Percentiles rank a stretch among this genome's conserved stretches.
Evolutionary conservation across 2,797 vertebrate species (phyloP).

Genomic region (Xenentodon cancila): DNA sequence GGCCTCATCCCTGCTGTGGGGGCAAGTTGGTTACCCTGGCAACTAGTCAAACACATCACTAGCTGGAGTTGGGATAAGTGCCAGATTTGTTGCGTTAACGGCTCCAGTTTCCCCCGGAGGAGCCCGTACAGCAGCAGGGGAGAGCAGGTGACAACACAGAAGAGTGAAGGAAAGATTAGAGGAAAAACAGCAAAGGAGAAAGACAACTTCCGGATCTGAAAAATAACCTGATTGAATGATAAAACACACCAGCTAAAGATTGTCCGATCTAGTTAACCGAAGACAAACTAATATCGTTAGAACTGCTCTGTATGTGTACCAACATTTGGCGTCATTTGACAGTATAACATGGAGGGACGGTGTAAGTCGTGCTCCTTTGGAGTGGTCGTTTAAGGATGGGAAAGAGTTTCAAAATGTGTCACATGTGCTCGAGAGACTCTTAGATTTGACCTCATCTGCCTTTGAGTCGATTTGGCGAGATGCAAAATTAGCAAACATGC

Average conservation of each 20-base stretch:
- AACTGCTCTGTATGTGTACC: no score
- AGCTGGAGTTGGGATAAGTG: conserved; percentile 60
- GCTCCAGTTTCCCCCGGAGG: conserved; percentile 60
- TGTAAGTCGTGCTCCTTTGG: no score
- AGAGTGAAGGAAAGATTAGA: conserved; percentile 12
- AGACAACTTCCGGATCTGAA: background rate
- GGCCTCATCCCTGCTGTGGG: conserved; percentile 43
- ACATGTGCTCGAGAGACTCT: background rate
- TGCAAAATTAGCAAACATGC: conserved; percentile 55
- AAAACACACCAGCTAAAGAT: no score
- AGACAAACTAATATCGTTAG: no score
- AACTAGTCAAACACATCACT: conserved; percentile 69
- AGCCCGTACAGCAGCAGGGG: conserved; percentile 54
- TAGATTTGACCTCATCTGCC: conserved; percentile 35
- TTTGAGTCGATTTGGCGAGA: conserved; percentile 4
- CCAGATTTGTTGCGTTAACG: conserved; percentile 69
- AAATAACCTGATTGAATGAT: no score
- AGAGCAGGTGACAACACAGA: conserved; percentile 68
- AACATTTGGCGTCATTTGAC: no score
- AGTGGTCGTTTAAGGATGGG: no score
- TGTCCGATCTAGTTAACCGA: no score
- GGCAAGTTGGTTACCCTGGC: conserved; percentile 55
- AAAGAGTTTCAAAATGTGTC: no score
- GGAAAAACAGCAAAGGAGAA: background rate
- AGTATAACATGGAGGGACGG: no score